Conservation (phyloP, 2,888 invertebrate genomes). For the Lumbricus terrestris region DNA sequence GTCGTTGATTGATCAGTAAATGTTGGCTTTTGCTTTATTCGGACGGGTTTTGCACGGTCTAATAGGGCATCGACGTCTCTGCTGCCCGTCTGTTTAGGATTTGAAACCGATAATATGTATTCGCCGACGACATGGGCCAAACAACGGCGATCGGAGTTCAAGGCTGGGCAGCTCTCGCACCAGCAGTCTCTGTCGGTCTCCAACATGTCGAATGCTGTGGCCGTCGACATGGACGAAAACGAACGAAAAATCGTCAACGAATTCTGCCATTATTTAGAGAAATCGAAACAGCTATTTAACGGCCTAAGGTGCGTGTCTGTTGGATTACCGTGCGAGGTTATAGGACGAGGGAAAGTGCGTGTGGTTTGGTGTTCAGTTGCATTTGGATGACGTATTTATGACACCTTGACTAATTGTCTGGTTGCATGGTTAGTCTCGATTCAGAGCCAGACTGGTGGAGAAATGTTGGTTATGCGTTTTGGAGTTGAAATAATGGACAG, state of each 20-base stretch:
- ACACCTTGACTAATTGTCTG: not conserved
- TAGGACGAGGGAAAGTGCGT: not conserved
- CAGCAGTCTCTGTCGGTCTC: conserved; percentile 20
- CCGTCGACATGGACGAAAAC: conserved; percentile 51
- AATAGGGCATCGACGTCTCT: not conserved
- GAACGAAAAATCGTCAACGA: conserved; percentile 75
- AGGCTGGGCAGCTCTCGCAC: conserved; percentile 31
- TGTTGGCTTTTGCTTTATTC: not conserved
- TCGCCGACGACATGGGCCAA: conserved; percentile 44
- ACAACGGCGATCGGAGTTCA: conserved; percentile 36
- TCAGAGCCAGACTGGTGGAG: not conserved
- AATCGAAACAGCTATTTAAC: conserved; percentile 94
- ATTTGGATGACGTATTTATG: not conserved
- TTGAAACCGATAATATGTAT: conserved; percentile 33
- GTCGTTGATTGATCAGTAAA: not conserved
- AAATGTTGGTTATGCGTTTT: not conserved
- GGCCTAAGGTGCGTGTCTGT: conserved; percentile 70
- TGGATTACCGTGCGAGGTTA: not conserved
- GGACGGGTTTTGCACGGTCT: conserved; percentile 5
- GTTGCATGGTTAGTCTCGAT: not conserved
- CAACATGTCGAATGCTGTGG: conserved; percentile 30
- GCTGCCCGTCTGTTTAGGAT: not conserved
- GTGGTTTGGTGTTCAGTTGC: not conserved
- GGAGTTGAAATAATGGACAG: not conserved
- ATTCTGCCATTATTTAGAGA: conserved; percentile 92